A percentile compares a stretch with the other conserved stretches of the same genome.
Evolutionary conservation across 1,140 invertebrate species (phyloP).

Genomic region (Anastrepha obliqua): DNA sequence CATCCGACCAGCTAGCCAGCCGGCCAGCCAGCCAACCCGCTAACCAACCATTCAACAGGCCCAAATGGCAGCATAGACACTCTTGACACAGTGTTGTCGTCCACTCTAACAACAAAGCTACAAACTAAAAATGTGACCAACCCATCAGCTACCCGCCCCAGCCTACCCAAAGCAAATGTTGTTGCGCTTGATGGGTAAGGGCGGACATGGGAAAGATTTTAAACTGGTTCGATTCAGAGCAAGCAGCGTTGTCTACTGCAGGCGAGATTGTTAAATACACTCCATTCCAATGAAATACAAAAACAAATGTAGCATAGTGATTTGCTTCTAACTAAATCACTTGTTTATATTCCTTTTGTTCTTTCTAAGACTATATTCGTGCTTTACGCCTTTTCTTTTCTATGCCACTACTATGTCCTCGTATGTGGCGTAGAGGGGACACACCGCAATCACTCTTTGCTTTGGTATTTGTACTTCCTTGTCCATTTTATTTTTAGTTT

Average conservation of each 20-base stretch:
- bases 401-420: no score
- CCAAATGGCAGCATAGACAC: slow-evolving; percentile 63
- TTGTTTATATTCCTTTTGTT: no score
- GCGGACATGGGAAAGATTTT: neutral
- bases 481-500: slow-evolving; percentile 64
- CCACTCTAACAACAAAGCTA: neutral
- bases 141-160: neutral
- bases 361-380: no score
- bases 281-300: neutral
- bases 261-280: neutral
- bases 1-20: neutral
- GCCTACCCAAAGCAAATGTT: neutral
- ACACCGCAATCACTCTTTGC: no score
- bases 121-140: neutral
- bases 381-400: no score
- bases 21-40: neutral
- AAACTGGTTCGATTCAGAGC: neutral
- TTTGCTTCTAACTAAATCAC: no score
- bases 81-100: slow-evolving; percentile 66
- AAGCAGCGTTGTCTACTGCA: neutral
- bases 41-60: slow-evolving; percentile 1
- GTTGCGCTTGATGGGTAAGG: neutral
- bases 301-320: neutral
- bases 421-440: no score
- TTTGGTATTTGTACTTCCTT: neutral